Evolutionary conservation across 2,113 vertebrate species (phyloP).

Genomic region (Bufo gargarizans): DNA sequence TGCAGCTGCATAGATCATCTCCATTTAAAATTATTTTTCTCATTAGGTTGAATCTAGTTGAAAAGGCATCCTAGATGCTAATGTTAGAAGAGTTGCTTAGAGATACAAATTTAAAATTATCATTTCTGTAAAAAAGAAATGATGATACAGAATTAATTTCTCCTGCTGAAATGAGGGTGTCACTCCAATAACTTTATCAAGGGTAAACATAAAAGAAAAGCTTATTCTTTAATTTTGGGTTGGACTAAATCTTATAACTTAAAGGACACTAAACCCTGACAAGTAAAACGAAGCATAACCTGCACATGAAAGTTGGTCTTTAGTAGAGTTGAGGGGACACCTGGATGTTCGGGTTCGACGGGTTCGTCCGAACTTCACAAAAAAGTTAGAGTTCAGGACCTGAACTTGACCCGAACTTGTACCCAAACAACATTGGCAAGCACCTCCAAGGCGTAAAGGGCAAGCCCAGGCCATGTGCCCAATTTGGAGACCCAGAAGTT

Average conservation of each 20-base stretch:
- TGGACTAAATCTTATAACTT: neutral
- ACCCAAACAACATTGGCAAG: no score
- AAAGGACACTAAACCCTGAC: no score
- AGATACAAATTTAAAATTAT: slow-evolving; percentile 38
- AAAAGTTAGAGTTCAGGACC: no score
- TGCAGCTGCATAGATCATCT: slow-evolving; percentile 5
- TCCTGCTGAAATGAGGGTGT: slow-evolving; percentile 13
- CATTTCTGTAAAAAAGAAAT: slow-evolving; percentile 25
- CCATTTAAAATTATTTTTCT: slow-evolving; percentile 7
- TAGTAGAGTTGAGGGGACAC: no score
- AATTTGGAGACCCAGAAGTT: no score
- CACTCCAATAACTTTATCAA: slow-evolving; percentile 22
- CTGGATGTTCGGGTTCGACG: no score
- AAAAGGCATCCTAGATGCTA: slow-evolving; percentile 20
- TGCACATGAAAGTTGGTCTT: no score
- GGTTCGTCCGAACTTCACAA: no score
- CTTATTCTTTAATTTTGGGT: neutral
- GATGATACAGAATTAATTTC: slow-evolving; percentile 32
- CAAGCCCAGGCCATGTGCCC: no score
- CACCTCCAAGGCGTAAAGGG: no score
- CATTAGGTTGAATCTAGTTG: neutral
- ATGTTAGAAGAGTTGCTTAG: slow-evolving; percentile 45
- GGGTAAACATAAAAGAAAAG: neutral
- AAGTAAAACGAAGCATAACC: no score
- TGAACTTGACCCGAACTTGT: no score